phyloP scores from a whole-genome alignment of 2,888 invertebrate species.

The Aphrophora alni region DNA sequence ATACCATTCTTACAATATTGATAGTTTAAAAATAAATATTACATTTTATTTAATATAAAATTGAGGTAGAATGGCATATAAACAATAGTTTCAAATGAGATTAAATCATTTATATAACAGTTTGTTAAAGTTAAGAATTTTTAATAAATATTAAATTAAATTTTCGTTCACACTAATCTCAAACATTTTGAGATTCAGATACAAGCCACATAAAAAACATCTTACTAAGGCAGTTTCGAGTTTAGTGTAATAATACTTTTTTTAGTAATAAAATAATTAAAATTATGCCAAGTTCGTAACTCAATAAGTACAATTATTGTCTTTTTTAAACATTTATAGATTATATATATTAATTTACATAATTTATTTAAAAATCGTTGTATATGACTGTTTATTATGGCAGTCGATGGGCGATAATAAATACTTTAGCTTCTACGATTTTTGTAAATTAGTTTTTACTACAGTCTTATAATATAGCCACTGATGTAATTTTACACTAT shows the following conservation, averaged over 20 bases:
- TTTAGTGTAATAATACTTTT: neutral
- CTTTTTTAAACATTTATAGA: neutral
- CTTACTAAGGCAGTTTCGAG: neutral
- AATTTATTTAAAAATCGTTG: neutral
- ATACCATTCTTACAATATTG: neutral
- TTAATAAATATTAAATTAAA: too few species aligned
- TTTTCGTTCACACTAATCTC: slow-evolving; percentile 2
- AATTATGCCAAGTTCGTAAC: neutral
- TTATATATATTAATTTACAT: neutral
- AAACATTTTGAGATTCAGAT: neutral
- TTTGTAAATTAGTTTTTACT: neutral
- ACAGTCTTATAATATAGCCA: neutral
- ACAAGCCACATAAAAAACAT: neutral
- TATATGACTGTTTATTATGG: too few species aligned
- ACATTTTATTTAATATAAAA: neutral
- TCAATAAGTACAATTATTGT: neutral
- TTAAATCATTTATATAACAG: too few species aligned
- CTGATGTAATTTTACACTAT: neutral
- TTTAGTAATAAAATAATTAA: too few species aligned
- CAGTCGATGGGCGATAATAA: too few species aligned
- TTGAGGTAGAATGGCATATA: neutral
- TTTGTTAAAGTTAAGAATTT: too few species aligned
- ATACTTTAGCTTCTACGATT: neutral
- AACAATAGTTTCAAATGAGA: too few species aligned
- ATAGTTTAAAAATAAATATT: neutral